Evolutionary conservation across 2,888 invertebrate genomes (phyloP).

Genomic region (Sthenelais limicola): DNA sequence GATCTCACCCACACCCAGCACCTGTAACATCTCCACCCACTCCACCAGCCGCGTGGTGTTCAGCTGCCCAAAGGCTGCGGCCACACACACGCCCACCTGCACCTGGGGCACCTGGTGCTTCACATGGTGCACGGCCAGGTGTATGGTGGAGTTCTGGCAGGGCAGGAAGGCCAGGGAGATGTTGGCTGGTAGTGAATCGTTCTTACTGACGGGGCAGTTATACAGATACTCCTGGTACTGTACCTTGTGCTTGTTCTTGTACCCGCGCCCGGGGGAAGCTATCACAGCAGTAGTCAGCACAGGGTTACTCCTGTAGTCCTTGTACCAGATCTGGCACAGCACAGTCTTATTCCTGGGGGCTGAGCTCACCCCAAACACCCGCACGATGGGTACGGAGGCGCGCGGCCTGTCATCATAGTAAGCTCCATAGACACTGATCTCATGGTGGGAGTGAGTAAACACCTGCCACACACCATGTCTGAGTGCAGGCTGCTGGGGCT

Average conservation of each 20-base stretch:
- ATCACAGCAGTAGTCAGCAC: constrained; percentile 35
- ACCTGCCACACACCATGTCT: constrained; percentile 3
- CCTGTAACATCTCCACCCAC: constrained; percentile 45
- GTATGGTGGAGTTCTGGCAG: constrained; percentile 25
- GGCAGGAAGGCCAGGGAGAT: constrained; percentile 42
- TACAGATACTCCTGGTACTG: constrained; percentile 45
- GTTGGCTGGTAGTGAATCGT: constrained; percentile 19
- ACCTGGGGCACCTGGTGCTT: not conserved
- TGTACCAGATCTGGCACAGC: constrained; percentile 46
- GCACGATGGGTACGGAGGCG: not conserved
- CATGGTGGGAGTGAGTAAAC: not conserved
- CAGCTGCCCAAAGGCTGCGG: constrained; percentile 43
- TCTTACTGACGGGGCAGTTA: constrained; percentile 34
- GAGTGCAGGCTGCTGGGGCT: not conserved
- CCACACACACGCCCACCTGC: constrained; percentile 47
- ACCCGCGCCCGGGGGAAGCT: constrained; percentile 43
- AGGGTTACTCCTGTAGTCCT: not conserved
- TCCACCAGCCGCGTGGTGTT: constrained; percentile 33
- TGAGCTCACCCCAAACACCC: constrained; percentile 41
- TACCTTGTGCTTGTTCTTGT: not conserved
- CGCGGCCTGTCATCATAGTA: constrained; percentile 34
- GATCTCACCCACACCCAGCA: constrained; percentile 46
- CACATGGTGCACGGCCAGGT: constrained; percentile 27
- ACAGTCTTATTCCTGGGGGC: not conserved
- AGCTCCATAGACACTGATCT: constrained; percentile 39